Conservation (phyloP, 2,113 vertebrate genomes). For the Trichomycterus rosablanca region DNA sequence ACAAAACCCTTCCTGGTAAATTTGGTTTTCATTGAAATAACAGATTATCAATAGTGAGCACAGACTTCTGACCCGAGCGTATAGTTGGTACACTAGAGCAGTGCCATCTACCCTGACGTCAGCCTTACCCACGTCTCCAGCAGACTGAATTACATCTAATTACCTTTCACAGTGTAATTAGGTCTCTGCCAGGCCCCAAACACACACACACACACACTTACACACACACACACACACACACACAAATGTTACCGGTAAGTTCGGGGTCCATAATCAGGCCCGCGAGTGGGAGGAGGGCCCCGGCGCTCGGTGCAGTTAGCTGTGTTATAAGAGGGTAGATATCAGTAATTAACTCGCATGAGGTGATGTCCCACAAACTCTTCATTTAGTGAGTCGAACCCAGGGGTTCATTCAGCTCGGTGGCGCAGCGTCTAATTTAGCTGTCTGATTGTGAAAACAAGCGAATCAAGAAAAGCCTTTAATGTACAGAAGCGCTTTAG, state of each 20-base stretch:
- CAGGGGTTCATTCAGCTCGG: background rate
- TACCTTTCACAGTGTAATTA: conserved; percentile 10
- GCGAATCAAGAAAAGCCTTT: no score
- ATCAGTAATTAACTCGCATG: conserved; percentile 17
- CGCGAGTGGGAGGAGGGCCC: background rate
- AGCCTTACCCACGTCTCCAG: conserved; percentile 14
- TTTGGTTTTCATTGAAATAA: no score
- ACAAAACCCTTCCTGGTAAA: no score
- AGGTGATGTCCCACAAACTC: conserved; percentile 19
- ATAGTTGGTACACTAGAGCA: background rate
- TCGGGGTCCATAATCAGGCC: conserved; percentile 1
- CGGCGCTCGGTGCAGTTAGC: background rate
- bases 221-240: no score
- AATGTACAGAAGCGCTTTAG: background rate
- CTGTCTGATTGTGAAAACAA: conserved; percentile 2
- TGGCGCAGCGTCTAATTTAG: conserved; percentile 8
- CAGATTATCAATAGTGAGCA: background rate
- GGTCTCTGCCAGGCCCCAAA: background rate
- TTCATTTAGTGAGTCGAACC: conserved; percentile 15
- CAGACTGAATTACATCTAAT: conserved; percentile 16
- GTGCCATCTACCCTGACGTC: background rate
- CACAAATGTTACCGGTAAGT: background rate
- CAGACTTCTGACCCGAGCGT: background rate
- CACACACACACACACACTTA: no score
- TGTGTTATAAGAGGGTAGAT: conserved; percentile 8